A percentile compares a stretch with the other conserved stretches of the same genome.
Conservation (phyloP, 2,797 vertebrate species). For the Platyrinchus mystaceus region DNA sequence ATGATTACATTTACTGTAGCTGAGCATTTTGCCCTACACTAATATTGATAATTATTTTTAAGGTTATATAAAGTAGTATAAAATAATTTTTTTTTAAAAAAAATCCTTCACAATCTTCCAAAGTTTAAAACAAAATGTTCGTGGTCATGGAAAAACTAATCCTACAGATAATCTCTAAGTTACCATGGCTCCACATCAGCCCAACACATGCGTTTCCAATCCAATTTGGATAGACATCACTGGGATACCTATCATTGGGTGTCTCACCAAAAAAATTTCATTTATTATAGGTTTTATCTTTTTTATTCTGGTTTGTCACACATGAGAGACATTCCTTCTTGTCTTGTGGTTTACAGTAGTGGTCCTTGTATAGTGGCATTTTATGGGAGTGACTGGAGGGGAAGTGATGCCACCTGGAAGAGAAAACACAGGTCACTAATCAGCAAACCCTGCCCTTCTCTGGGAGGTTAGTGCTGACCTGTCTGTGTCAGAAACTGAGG, state of each 20-base stretch:
- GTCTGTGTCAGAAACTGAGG: neutral
- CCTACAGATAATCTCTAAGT: rapidly evolving
- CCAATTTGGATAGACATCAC: neutral
- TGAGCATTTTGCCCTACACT: neutral
- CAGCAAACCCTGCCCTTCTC: neutral
- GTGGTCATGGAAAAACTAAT: neutral
- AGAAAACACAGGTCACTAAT: neutral
- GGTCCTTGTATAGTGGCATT: neutral
- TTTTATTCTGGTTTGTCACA: neutral
- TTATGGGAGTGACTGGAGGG: neutral
- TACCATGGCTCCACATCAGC: neutral
- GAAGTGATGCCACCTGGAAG: neutral
- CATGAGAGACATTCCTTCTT: neutral
- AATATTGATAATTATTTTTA: neutral
- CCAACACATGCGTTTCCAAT: neutral
- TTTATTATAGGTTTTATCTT: neutral
- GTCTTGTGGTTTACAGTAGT: neutral
- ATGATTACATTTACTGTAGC: neutral
- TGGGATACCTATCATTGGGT: rapidly evolving
- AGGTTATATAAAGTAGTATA: neutral
- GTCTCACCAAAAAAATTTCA: neutral
- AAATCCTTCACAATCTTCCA: neutral
- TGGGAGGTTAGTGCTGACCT: neutral
- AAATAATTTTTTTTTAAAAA: rapidly evolving
- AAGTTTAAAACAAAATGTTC: neutral